Evolutionary conservation across 1,140 invertebrate genomes (phyloP).

Genomic region (Marisa cornuarietis): DNA sequence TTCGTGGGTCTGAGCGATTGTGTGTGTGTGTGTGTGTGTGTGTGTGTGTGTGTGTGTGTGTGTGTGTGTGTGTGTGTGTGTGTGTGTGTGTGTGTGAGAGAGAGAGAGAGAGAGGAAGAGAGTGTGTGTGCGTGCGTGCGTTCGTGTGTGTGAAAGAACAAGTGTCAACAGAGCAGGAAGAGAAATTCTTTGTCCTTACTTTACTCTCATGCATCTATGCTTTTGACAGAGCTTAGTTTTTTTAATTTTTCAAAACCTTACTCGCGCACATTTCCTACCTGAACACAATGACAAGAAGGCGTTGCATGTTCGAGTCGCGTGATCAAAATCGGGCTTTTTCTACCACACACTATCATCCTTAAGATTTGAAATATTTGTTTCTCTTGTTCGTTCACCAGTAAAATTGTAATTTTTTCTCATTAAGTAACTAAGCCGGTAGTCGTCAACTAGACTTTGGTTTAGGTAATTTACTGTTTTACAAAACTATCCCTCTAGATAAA

Average conservation of each 20-base stretch:
- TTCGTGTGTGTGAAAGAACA: not conserved
- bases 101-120: too few relatives aligned
- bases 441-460: not conserved
- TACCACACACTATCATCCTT: too few relatives aligned
- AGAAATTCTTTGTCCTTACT: not conserved
- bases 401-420: not conserved
- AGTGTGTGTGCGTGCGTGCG: not conserved
- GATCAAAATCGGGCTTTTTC: too few relatives aligned
- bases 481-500: not conserved
- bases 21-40: not conserved
- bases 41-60: conserved; percentile 5
- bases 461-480: not conserved
- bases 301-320: too few relatives aligned
- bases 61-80: conserved; percentile 1
- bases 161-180: too few relatives aligned
- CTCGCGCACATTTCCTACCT: not conserved
- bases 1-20: not conserved
- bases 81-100: not conserved
- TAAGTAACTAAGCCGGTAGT: not conserved
- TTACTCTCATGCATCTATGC: not conserved
- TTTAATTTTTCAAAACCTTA: not conserved
- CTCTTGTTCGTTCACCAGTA: not conserved
- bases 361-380: not conserved
- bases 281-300: not conserved
- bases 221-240: not conserved